Percentiles rank a stretch among this genome's conserved stretches.
These are phyloP conservation scores for Uromys caudimaculatus DNA, from an alignment of 2,797 vertebrate species.

Conservation along the genomic window DNA sequence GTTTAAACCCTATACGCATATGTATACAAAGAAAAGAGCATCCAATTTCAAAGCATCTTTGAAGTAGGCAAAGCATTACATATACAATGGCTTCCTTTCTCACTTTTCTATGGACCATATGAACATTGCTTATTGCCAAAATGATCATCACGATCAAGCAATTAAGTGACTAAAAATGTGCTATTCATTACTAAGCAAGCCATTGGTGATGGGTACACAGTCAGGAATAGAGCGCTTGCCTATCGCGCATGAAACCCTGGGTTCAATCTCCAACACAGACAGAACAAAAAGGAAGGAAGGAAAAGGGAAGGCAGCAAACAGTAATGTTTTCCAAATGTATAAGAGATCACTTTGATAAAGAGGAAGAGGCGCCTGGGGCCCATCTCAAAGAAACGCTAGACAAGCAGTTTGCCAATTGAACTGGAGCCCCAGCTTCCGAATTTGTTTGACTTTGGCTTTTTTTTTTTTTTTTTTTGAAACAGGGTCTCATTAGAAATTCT, in stretches of 20 bases:
- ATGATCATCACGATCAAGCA: conserved; percentile 8
- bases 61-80: background rate
- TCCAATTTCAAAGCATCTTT: conserved; percentile 61
- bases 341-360: background rate
- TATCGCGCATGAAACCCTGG: background rate
- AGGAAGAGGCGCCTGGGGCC: background rate
- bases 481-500: background rate
- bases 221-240: background rate
- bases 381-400: background rate
- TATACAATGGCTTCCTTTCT: conserved; percentile 27
- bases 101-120: background rate
- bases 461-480: background rate
- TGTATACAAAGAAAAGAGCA: background rate
- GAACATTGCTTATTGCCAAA: conserved; percentile 23
- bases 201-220: background rate
- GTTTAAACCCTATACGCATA: conserved; percentile 15
- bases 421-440: background rate
- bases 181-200: conserved; percentile 12
- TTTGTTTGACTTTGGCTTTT: background rate
- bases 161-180: conserved; percentile 55
- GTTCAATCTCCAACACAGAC: background rate
- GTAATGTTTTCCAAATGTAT: conserved; percentile 46
- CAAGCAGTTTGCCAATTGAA: background rate
- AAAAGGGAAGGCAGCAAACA: conserved; percentile 14
- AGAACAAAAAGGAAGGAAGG: background rate